Conservation (phyloP, 2,888 invertebrate species). For the Ecliptopera silaceata region DNA sequence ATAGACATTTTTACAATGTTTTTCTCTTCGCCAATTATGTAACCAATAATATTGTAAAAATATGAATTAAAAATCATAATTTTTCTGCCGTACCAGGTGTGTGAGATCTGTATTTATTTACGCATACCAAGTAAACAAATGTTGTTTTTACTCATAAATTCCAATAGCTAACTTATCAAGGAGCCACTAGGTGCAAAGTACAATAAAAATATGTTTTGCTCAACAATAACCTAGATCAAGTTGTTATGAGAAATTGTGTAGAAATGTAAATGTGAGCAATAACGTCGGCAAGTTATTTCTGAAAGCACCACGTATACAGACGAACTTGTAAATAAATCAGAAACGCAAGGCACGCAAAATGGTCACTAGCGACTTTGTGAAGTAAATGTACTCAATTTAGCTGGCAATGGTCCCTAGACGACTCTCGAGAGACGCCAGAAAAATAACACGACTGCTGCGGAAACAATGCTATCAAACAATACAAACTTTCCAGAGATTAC, state of each 20-base stretch:
- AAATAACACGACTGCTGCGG: conserved; percentile 39
- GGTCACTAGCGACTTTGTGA: conserved; percentile 38
- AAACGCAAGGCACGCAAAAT: conserved; percentile 42
- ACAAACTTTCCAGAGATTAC: conserved; percentile 19
- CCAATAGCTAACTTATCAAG: background rate
- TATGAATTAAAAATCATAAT: no score
- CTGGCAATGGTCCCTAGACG: conserved; percentile 34
- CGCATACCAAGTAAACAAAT: no score
- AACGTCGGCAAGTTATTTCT: conserved; percentile 39
- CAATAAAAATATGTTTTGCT: conserved; percentile 17
- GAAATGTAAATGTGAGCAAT: conserved; percentile 44
- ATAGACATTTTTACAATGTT: no score
- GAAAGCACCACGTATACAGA: conserved; percentile 27
- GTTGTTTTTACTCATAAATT: background rate
- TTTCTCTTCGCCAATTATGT: no score
- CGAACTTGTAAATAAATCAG: conserved; percentile 49
- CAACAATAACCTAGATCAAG: conserved; percentile 32
- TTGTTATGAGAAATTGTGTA: conserved; percentile 32
- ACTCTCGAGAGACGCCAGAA: conserved; percentile 39
- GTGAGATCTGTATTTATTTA: no score
- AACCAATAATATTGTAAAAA: no score
- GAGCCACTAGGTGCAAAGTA: background rate
- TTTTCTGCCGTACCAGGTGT: no score
- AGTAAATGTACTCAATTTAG: conserved; percentile 43
- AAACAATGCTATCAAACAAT: conserved; percentile 34